phyloP scores from a whole-genome alignment of 2,113 vertebrate species.

The Dicerorhinus sumatrensis region DNA sequence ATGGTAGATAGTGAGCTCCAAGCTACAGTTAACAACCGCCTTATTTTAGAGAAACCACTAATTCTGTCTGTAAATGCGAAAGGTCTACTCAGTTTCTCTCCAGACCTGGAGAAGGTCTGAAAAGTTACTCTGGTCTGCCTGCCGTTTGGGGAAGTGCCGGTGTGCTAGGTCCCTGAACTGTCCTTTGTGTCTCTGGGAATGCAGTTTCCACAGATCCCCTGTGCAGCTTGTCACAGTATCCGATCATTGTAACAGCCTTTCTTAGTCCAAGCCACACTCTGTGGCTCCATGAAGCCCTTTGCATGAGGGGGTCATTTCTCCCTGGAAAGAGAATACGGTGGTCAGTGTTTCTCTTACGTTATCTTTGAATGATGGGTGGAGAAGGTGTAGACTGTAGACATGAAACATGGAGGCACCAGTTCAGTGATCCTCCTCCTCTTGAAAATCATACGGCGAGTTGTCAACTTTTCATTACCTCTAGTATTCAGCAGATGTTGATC shows the following conservation, averaged over 20 bases:
- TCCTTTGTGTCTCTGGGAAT: not conserved
- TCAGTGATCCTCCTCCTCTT: not conserved
- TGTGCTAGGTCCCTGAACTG: not conserved
- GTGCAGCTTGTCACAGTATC: not conserved
- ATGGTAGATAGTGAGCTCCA: not conserved
- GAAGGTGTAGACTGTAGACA: not conserved
- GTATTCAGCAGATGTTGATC: not conserved
- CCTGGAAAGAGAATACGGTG: not conserved
- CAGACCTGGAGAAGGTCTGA: not conserved
- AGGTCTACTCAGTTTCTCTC: not conserved
- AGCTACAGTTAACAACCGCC: not conserved
- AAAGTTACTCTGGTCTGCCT: not conserved
- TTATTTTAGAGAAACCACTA: constrained; percentile 50
- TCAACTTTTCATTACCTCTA: not conserved
- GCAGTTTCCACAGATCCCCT: not conserved
- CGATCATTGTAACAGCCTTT: not conserved
- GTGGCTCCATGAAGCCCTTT: not conserved
- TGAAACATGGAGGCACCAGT: not conserved
- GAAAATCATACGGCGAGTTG: not conserved
- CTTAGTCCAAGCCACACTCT: not conserved
- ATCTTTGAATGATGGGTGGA: not conserved
- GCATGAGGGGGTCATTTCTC: not conserved
- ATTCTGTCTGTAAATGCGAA: not conserved
- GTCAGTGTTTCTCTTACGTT: not conserved
- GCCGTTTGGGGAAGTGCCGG: not conserved